A percentile compares a stretch with the other conserved stretches of the same genome.
Evolutionary conservation across 2,888 invertebrate species (phyloP).

Genomic region (Hemithea aestivaria): DNA sequence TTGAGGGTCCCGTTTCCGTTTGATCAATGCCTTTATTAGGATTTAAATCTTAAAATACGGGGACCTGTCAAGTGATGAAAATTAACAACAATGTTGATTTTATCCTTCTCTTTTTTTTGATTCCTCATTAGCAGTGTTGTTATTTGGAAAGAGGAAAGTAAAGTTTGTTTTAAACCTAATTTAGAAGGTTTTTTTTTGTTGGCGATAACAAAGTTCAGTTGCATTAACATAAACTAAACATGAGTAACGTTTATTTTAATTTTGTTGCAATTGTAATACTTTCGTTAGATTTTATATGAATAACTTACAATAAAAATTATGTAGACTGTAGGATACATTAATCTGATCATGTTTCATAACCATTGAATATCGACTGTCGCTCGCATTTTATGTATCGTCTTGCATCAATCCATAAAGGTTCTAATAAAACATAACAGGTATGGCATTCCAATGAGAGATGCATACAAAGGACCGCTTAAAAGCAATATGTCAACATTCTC

Average conservation of each 20-base stretch:
- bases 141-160: too few relatives aligned
- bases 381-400: conserved; percentile 16
- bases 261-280: too few relatives aligned
- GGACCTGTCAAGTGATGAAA: conserved; percentile 20
- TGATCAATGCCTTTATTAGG: conserved; percentile 56
- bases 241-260: too few relatives aligned
- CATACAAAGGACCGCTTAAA: conserved; percentile 22
- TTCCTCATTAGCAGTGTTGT: too few relatives aligned
- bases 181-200: too few relatives aligned
- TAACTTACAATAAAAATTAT: too few relatives aligned
- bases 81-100: conserved; percentile 20
- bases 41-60: conserved; percentile 20
- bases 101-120: too few relatives aligned
- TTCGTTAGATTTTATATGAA: too few relatives aligned
- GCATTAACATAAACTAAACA: too few relatives aligned
- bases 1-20: conserved; percentile 39
- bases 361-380: conserved; percentile 16
- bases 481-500: conserved; percentile 30
- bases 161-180: too few relatives aligned
- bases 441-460: conserved; percentile 24
- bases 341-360: conserved; percentile 19
- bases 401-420: conserved; percentile 16
- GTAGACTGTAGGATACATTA: too few relatives aligned
- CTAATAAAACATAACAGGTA: conserved; percentile 23
- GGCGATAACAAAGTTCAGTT: too few relatives aligned